Base-by-base conservation (phyloP, 2,113 vertebrate species). In the Aleadryas rufinucha region DNA sequence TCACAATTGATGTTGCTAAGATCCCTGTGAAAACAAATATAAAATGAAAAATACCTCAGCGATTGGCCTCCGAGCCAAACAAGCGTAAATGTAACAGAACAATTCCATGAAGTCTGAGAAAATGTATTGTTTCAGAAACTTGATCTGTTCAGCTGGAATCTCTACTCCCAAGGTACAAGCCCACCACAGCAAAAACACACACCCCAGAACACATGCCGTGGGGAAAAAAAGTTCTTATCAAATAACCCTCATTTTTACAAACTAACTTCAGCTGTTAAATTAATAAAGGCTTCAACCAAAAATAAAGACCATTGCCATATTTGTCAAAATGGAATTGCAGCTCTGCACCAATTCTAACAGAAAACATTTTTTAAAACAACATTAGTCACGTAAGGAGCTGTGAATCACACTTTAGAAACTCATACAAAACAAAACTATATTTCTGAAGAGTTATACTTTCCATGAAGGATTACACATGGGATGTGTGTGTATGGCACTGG, bases 1-100 rank as follows among this genome's bases (percentile, higher is more conserved):
- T 99, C 99, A 97, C 99, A 99, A 98, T 99, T 99, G 97, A 99
- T 99, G 98, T 99, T 99, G 98, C 99, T 99, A 96, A 99, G 99
- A 98, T 99, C 99, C 98, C 99, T 99, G 97, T 61, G 95, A 98
- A 98, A 98, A 98, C 97, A 93, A 97, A 97, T 95, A 98, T 93
- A 94, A 98, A 98, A 97, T 90, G 95, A 97, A 97, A 98, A 98
- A 98, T 97, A 98, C 97, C 97, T 98, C 98, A 98, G 79, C 96
- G 66, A 95, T 96, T 82, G 83, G 96, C 92, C 89, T 97, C 68
- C 2, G 89, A 96, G 97, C 97, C 97, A 97, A 98, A 93, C 77
- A 83, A 97, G 88, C 10, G 53, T 97, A 97, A 97, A 97, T 96
- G 95, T 96, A 97, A 98, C 94, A 97, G 95, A 98, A 97, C 97